Base-by-base conservation (phyloP, 2,888 invertebrate genomes). In the Napeogenes sylphis region DNA sequence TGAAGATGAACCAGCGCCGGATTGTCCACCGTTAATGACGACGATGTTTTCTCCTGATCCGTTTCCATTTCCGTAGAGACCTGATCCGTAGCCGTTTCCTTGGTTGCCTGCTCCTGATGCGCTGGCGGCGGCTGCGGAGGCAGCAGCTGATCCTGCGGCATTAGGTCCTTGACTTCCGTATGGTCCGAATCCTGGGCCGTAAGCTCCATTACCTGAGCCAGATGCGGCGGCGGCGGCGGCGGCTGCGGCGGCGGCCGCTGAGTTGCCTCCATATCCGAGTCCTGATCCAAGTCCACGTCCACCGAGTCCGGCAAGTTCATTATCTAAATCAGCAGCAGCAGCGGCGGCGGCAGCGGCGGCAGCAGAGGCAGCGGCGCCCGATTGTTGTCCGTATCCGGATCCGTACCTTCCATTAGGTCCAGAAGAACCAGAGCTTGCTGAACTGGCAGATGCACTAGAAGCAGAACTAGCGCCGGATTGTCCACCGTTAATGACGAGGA, bases 41-140 rank as follows among this genome's bases (percentile, higher is more conserved):
- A 59, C 47, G 51, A 51, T 5, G 8, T 51, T 6, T 51, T 21
- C 21, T 10, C 51, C 51, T 5, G 21, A 21, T 51, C 51, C 51
- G 51, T 21, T 51, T 5, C 21, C 21, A 30, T 2, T 10, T 5
- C 51, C 51, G 21, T 51, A 21, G 30, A 51, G 51, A 51, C 51
- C 51, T 21, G 21, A 21, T 51, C 51, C 51, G 51, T 51, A 51
- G 51, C 51, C 51, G 21, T 6, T 8, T 51, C 51, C 51, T 51
- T 51, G 51, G 21, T 51, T 51, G 21, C 21, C 51, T 51, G 51
- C 21, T 58, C 58, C 59, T 38, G 58, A 30, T 35, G 58, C 62
- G 33, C 58, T 53, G 38, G 63, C 62, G 13, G 65, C 60, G 3
- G 60, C 65, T 30, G 63, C 45, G 45, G 35, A 33, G 56, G 51